These are phyloP conservation scores for Platypus cylindrus DNA, from an alignment of 2,888 invertebrate species.

Conservation along the genomic window DNA sequence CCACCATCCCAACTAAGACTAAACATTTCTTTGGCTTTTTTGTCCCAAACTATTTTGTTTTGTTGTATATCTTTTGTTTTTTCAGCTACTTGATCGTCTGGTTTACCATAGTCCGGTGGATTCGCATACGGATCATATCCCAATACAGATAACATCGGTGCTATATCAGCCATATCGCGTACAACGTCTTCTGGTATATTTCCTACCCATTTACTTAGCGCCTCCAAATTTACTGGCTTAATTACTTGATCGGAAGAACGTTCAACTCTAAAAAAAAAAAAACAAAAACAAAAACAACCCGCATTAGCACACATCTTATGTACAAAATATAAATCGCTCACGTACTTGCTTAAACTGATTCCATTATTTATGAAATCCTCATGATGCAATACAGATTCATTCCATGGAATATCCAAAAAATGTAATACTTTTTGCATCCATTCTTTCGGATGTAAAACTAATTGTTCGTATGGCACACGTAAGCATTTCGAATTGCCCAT, in stretches of 20 bases:
- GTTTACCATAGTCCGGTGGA: conserved; percentile 87
- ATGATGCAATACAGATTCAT: conserved; percentile 91
- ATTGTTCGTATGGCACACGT: conserved; percentile 89
- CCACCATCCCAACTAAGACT: conserved; percentile 24
- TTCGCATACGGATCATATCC: conserved; percentile 95
- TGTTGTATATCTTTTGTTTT: conserved; percentile 41
- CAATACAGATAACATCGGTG: conserved; percentile 84
- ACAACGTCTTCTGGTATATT: conserved; percentile 84
- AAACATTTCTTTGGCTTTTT: conserved; percentile 35
- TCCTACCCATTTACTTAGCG: conserved; percentile 85
- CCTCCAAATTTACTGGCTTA: conserved; percentile 94
- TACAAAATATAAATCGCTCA: conserved; percentile 12
- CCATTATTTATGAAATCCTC: conserved; percentile 96
- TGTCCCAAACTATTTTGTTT: conserved; percentile 32
- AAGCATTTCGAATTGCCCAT: conserved; percentile 68
- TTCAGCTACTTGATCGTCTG: conserved; percentile 58
- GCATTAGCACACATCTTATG: background rate
- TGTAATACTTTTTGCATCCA: conserved; percentile 79
- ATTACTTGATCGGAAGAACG: conserved; percentile 97
- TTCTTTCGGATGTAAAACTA: conserved; percentile 83
- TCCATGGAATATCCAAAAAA: conserved; percentile 90
- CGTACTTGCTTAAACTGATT: conserved; percentile 88
- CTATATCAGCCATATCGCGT: conserved; percentile 81
- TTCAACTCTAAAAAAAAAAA: conserved; percentile 63
- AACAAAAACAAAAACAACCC: conserved; percentile 2